Evolutionary conservation across 2,888 invertebrate genomes (phyloP), one percentile per base, ranked within the genome.

Genomic region (Zeuzera pyrina): DNA sequence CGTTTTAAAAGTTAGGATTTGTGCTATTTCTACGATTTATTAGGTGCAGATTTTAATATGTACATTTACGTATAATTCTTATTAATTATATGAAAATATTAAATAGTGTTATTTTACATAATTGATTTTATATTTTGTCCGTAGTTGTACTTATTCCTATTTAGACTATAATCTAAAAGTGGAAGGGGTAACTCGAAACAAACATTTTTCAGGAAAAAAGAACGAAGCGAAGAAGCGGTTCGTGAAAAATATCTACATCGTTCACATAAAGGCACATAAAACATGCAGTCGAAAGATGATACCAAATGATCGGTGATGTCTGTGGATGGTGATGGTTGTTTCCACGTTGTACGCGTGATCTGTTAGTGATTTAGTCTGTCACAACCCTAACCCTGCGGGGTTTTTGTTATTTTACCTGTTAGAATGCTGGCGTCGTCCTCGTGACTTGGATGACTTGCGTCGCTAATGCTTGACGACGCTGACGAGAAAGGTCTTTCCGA

Each of bases 401-500:
- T n/a, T n/a, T n/a, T n/a, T n/a, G n/a, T n/a, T n/a, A n/a, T 30
- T 29, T 78, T 90, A 93, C 93, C 93, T 91, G 93, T 93, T 57
- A 93, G 89, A 70, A 92, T 93, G 86, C 93, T 93, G 76, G 93
- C 93, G 63, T 92, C 90, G 62, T 89, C 89, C 68, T 89, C 90
- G 60, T 89, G 88, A 57, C 89, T 88, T 34, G 85, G 88, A 57
- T 85, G 89, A 69, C 84, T 87, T 51, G 86, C 85, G 64, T 92
- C 92, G 61, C 91, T 91, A 60, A 94, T 87, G 77, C 93, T 93
- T 60, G 94, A 94, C 55, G 94, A 93, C 43, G 94, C 94, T 41
- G 94, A 95, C 70, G 94, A 94, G 88, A 93, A 95, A 50, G 93
- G 93, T 47, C 93, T 87, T 72, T 93, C 92, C 60, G 93, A 92